Evolutionary conservation across 1,140 invertebrate species (phyloP).

Genomic region (Eriocheir sinensis): DNA sequence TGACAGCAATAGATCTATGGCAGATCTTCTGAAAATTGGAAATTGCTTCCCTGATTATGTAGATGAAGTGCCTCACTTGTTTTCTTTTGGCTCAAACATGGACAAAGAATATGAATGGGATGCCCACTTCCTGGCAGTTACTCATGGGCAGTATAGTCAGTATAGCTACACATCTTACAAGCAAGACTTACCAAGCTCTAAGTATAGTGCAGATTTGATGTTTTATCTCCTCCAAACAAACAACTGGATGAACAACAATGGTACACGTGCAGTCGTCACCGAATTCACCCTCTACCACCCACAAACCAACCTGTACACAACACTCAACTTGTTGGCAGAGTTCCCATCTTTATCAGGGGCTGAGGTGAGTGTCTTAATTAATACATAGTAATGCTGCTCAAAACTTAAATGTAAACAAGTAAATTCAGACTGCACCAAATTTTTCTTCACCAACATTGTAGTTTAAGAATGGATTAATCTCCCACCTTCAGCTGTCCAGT

Average conservation of each 20-base stretch:
- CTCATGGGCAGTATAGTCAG: conserved; percentile 67
- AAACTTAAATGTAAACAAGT: too few species aligned
- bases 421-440: too few species aligned
- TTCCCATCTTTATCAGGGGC: conserved; percentile 76
- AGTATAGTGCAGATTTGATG: conserved; percentile 15
- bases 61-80: conserved; percentile 69
- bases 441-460: too few species aligned
- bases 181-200: conserved; percentile 45
- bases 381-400: too few species aligned
- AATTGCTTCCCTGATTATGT: conserved; percentile 71
- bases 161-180: conserved; percentile 75
- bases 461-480: too few species aligned
- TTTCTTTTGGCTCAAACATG: conserved; percentile 51
- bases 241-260: conserved; percentile 58
- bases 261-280: conserved; percentile 70
- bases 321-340: conserved; percentile 67
- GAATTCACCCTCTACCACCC: conserved; percentile 76
- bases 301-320: conserved; percentile 68
- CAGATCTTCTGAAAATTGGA: conserved; percentile 59
- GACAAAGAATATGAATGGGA: conserved; percentile 78
- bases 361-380: conserved; percentile 38
- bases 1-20: conserved; percentile 61
- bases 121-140: conserved; percentile 75
- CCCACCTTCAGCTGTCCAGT: too few species aligned
- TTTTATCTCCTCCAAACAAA: conserved; percentile 50